A percentile compares a stretch with the other conserved stretches of the same genome.
phyloP scores from a whole-genome alignment of 2,888 invertebrate species.

The Aspidapion aeneum region DNA sequence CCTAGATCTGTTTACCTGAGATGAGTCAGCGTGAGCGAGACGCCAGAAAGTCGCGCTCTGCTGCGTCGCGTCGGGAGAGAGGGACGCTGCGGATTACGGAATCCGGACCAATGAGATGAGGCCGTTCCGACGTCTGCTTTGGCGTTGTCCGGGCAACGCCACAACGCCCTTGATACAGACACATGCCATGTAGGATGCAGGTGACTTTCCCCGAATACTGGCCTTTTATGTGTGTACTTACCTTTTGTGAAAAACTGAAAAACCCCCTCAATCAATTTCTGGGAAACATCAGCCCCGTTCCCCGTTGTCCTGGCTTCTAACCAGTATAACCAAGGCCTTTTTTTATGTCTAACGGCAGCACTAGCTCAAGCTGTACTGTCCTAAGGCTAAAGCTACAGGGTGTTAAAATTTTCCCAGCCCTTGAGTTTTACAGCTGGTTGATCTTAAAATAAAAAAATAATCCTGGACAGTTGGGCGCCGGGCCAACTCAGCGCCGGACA shows the following conservation, averaged over 20 bases:
- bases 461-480: too few species aligned
- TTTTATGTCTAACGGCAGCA: too few species aligned
- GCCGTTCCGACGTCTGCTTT: conserved; percentile 26
- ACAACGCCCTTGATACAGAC: conserved; percentile 37
- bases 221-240: neutral
- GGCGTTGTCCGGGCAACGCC: conserved; percentile 36
- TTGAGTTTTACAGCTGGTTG: too few species aligned
- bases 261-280: neutral
- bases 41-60: conserved; percentile 32
- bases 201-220: conserved; percentile 22
- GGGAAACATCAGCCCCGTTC: too few species aligned
- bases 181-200: too few species aligned
- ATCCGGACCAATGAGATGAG: conserved; percentile 41
- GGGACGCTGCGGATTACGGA: conserved; percentile 35
- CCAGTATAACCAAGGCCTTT: too few species aligned
- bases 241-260: neutral
- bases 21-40: conserved; percentile 40
- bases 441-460: too few species aligned
- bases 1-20: conserved; percentile 45
- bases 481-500: too few species aligned
- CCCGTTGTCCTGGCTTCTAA: too few species aligned
- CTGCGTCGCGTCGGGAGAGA: conserved; percentile 45
- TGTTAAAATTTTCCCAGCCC: too few species aligned
- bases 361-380: too few species aligned
- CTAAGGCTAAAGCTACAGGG: too few species aligned